A percentile compares a stretch with the other conserved stretches of the same genome.
Conservation (phyloP, 2,113 vertebrate species). For the Promerops cafer region DNA sequence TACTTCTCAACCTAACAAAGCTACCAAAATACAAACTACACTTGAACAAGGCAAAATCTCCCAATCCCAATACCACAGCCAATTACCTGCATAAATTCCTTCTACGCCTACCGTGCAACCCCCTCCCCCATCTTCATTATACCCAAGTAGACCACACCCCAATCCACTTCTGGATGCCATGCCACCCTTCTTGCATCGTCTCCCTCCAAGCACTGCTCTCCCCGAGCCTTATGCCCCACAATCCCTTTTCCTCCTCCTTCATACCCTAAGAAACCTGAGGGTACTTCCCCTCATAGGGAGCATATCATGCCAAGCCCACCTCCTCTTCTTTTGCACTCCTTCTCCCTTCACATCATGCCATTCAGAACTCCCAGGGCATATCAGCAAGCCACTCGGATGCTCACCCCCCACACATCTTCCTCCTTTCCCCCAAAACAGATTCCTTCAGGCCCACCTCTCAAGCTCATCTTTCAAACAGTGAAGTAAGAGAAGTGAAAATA, state of each 20-base stretch:
- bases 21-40: not conserved
- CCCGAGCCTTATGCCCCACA: not conserved
- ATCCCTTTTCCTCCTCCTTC: not conserved
- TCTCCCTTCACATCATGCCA: not conserved
- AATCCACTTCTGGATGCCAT: not conserved
- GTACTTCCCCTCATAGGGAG: not conserved
- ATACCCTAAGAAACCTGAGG: not conserved
- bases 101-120: not conserved
- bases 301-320: not conserved
- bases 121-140: not conserved
- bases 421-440: not conserved
- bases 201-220: not conserved
- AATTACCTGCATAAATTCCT: not conserved
- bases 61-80: not conserved
- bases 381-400: not conserved
- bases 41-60: not conserved
- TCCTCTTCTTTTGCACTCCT: not conserved
- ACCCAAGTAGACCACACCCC: not conserved
- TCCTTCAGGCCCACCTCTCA: not conserved
- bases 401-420: not conserved
- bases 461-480: not conserved
- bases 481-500: not conserved
- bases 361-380: not conserved
- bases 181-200: not conserved
- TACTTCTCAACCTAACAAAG: not conserved